Base-by-base conservation (phyloP, 2,113 vertebrate genomes). In the Potamarius usumacintae region DNA sequence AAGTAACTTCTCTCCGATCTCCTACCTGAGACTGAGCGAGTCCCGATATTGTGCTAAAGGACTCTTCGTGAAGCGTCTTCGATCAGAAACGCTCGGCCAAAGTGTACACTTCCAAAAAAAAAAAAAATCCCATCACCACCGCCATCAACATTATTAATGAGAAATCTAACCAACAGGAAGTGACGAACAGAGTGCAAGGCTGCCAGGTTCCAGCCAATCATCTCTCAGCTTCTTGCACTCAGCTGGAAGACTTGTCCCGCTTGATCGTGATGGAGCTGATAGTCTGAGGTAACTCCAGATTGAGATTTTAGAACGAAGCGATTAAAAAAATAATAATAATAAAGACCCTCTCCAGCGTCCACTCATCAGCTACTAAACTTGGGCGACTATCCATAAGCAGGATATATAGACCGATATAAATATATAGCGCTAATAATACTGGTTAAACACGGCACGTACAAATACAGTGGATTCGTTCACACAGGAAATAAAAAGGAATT, bases 381-480 rank as follows among this genome's bases (percentile, higher is more conserved):
- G 96, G 94, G 96, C 85, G 92, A 96, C 95, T 95, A 96, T 95
- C 94, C 94, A 96, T 95, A 97, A 97, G 96, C 97, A 97, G 96
- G 96, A 96, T 96, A 95, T 92, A 97, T 96, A 97, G 95, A 95
- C 95, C 95, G 94, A 96, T 97, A 96, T 95, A 97, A 96, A 97
- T 97, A 97, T 96, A 97, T 96, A 97, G 97, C 97, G 30, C 57
- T 82, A 82, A 42, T 96, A 96, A 96, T 97, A 97, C 95, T 97
- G 97, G 96, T 96, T 97, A 96, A 96, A 96, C 96, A 97, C 95
- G 95, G 96, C 96, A 97, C 95, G 94, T 91, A 91, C 86, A 96
- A 96, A 71, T 7, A 85, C 84, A 48, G 53, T 94, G 95, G 95
- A 93, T 96, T 97, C 96, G 96, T 72, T 96, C 95, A 96, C 94